Conservation (phyloP, 2,797 vertebrate species). For the Avahi laniger region DNA sequence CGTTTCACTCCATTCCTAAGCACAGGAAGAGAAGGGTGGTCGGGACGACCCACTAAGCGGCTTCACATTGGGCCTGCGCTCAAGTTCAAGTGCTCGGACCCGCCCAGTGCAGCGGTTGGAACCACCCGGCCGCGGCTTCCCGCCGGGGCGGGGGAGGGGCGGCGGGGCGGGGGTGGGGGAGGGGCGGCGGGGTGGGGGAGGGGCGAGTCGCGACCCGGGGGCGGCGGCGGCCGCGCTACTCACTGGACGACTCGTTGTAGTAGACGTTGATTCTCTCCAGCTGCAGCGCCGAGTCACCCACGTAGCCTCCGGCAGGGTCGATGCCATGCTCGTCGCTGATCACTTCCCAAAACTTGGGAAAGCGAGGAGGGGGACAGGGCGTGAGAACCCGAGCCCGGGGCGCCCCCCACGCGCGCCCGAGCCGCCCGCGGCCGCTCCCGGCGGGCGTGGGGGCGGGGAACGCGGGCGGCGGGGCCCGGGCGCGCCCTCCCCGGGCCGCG, state of each 20-base stretch:
- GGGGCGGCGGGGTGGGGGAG: no score
- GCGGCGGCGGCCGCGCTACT: slow-evolving; percentile 77
- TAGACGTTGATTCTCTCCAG: slow-evolving; percentile 96
- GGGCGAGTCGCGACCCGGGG: no score
- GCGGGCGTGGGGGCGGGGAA: background rate
- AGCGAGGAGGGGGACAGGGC: background rate
- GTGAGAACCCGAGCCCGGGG: background rate
- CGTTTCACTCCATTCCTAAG: background rate
- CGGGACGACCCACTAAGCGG: background rate
- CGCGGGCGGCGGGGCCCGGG: rapidly evolving
- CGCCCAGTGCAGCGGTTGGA: background rate
- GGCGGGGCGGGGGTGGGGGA: background rate
- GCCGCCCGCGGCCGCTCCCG: background rate
- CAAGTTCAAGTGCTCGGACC: background rate
- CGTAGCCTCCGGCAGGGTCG: slow-evolving; percentile 92
- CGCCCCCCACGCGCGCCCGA: background rate
- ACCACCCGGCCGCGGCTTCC: slow-evolving; percentile 41
- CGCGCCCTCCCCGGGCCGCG: background rate
- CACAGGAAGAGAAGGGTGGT: no score
- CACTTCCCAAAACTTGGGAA: slow-evolving; percentile 94
- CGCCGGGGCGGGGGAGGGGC: slow-evolving; percentile 52
- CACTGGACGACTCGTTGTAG: slow-evolving; percentile 96
- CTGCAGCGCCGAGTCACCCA: slow-evolving; percentile 93
- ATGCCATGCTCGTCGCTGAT: slow-evolving; percentile 96
- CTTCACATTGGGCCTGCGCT: background rate